Percentiles rank a stretch among this genome's conserved stretches.
These are phyloP conservation scores for Drosophila yakuba DNA, from an alignment of 1,140 invertebrate species.

Conservation along the genomic window DNA sequence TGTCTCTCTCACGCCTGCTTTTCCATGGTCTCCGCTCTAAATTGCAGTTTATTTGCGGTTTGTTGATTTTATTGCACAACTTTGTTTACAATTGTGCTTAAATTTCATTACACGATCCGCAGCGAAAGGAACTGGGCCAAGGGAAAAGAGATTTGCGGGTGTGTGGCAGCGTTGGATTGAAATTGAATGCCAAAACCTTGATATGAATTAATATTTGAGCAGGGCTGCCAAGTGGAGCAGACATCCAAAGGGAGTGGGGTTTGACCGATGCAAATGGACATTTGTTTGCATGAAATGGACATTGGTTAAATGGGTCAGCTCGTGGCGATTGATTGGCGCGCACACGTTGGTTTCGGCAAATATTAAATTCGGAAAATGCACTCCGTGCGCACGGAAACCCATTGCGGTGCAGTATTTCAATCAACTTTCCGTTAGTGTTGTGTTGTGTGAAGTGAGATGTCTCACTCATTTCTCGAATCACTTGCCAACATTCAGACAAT, in stretches of 20 bases:
- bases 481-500: constrained; percentile 12
- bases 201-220: constrained; percentile 83
- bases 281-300: constrained; percentile 44
- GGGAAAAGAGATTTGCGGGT: constrained; percentile 8
- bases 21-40: constrained; percentile 37
- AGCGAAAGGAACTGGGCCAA: constrained; percentile 53
- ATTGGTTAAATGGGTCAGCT: constrained; percentile 59
- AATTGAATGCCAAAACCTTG: constrained; percentile 78
- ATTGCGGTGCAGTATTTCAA: background rate
- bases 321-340: constrained; percentile 38
- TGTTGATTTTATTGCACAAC: constrained; percentile 73
- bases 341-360: constrained; percentile 10
- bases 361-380: constrained; percentile 29
- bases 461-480: constrained; percentile 1
- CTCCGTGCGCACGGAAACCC: background rate
- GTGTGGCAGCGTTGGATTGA: constrained; percentile 38
- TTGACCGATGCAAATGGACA: constrained; percentile 10
- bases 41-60: constrained; percentile 72
- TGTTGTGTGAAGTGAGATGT: background rate
- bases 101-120: constrained; percentile 76
- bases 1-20: constrained; percentile 8
- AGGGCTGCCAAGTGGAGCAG: constrained; percentile 61
- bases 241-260: constrained; percentile 31
- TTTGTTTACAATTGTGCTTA: constrained; percentile 75
- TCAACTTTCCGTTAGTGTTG: background rate